Conservation (phyloP, 2,888 invertebrate genomes). For the Rambutsinella grinnellia region DNA sequence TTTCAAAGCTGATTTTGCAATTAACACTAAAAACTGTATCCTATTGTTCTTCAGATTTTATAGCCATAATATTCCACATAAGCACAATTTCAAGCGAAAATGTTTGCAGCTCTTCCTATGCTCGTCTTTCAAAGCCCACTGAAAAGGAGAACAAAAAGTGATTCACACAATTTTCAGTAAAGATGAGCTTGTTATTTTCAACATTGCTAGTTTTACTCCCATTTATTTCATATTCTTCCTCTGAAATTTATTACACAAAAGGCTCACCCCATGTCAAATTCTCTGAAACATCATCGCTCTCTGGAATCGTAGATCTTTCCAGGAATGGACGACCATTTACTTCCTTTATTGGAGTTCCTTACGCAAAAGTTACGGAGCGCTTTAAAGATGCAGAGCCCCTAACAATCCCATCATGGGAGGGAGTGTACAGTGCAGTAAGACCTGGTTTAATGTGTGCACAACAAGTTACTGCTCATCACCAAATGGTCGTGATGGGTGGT, state of each 20-base stretch:
- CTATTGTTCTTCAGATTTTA: too few species aligned
- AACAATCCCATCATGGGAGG: conserved; percentile 16
- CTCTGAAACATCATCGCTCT: not conserved
- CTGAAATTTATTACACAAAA: not conserved
- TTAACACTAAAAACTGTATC: too few species aligned
- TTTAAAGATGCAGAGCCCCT: not conserved
- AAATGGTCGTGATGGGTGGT: not conserved
- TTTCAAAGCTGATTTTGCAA: too few species aligned
- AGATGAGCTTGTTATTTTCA: too few species aligned
- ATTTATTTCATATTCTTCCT: too few species aligned
- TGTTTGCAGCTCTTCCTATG: too few species aligned
- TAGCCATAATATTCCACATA: too few species aligned
- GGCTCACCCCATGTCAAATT: conserved; percentile 18
- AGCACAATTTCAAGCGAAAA: too few species aligned
- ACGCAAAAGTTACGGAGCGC: conserved; percentile 8
- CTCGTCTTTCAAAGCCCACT: too few species aligned
- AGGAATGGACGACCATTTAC: conserved; percentile 19
- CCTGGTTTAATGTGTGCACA: conserved; percentile 24
- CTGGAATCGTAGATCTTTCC: conserved; percentile 5
- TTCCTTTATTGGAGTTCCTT: conserved; percentile 16
- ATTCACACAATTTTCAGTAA: too few species aligned
- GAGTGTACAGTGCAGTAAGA: conserved; percentile 1
- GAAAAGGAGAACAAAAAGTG: too few species aligned
- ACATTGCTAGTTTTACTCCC: too few species aligned
- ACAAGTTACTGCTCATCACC: not conserved